phyloP scores from a whole-genome alignment of 2,888 invertebrate species.

The Melangyna quadrimaculata region DNA sequence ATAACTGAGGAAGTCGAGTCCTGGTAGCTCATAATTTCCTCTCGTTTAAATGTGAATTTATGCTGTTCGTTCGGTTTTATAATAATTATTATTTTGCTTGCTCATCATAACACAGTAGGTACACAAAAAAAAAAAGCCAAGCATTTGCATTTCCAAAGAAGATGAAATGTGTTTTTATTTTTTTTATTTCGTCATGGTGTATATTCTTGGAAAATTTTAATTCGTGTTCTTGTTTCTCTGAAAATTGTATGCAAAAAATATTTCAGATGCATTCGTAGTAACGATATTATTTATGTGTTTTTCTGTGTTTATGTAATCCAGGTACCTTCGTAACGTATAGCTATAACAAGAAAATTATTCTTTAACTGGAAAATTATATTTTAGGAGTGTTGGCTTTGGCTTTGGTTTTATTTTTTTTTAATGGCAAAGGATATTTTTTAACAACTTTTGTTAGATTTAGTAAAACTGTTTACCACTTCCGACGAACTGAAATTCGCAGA shows the following conservation, averaged over 20 bases:
- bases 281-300: not conserved
- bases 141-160: not conserved
- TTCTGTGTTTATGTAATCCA: too few relatives aligned
- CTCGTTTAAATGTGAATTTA: conserved; percentile 1
- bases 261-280: not conserved
- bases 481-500: too few relatives aligned
- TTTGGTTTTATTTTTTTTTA: too few relatives aligned
- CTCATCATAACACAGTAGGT: not conserved
- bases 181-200: too few relatives aligned
- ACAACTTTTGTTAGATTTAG: too few relatives aligned
- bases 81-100: not conserved
- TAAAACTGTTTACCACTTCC: too few relatives aligned
- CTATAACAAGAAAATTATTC: too few relatives aligned
- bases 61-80: not conserved
- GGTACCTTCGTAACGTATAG: too few relatives aligned
- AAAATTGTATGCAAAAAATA: not conserved
- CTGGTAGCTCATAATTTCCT: not conserved
- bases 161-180: not conserved
- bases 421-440: too few relatives aligned
- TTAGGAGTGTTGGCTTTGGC: too few relatives aligned
- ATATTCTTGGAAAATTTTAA: not conserved
- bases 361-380: too few relatives aligned
- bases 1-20: not conserved
- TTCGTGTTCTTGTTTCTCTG: not conserved
- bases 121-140: not conserved